Base-by-base conservation (phyloP, 2,888 invertebrate species). In the Rhingia campestris region DNA sequence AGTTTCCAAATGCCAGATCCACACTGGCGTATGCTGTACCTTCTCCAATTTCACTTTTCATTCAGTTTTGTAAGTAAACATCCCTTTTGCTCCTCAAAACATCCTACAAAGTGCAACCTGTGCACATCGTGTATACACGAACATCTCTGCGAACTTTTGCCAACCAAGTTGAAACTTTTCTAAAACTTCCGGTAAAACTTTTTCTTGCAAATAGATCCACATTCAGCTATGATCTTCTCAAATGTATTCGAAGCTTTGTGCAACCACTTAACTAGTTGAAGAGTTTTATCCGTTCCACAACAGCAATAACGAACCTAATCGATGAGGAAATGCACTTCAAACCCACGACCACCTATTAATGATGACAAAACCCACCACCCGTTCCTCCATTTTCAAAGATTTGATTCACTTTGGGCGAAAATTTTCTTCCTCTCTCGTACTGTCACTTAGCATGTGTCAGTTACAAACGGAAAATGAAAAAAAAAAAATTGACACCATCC, bases 401-500 rank as follows among this genome's bases (percentile, higher is more conserved):
- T 64, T 37, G 39, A 51, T 64, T 64, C 51, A 10, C 61, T 37
- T 37, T 14, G 35, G 10, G 6, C 22, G 2, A 33, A 63, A 63
- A 32, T 33, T 33, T 39, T 35, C 12, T 7, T 43, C 7, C 43
- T 35, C 6, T 30, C 37, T 37, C 49, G 30, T 39, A 7, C 37
- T 45, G 66, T 43, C 66, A 45, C 43, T 66, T 66, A 0, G 41
- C 58, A 58, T 45, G 6, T 59, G 75, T 39, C 37, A 59, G 5
- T 22, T 1, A 2, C 22, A 22, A 22, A 22, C 2, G 22, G 22
- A 22, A 22, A 22, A 22, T 22, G 49, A 49, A 9, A 10, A n/a
- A 30, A 9, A 49, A 49, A 22, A 79, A 72, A 66, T 66, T 72
- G 64, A 72, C 72, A 73, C 79, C 66, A 72, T 66, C 53, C 59